Conservation (phyloP, 2,113 vertebrate species). For the Mesitornis unicolor region DNA sequence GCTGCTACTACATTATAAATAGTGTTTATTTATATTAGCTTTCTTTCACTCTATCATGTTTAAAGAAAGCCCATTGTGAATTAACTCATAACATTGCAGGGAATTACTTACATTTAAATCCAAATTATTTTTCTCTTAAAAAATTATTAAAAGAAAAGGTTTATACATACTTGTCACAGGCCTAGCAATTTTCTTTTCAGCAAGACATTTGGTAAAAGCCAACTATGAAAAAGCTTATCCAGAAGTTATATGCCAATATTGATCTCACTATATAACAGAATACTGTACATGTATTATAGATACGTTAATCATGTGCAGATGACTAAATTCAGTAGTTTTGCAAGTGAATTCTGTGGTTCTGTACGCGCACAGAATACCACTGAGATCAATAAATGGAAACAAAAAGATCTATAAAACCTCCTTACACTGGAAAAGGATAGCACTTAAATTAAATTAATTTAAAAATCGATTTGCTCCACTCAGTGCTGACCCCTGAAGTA, state of each 20-base stretch:
- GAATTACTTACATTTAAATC: neutral
- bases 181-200: neutral
- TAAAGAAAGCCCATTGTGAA: neutral
- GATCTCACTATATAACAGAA: neutral
- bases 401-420: neutral
- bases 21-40: neutral
- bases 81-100: neutral
- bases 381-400: neutral
- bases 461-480: neutral
- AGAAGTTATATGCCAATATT: neutral
- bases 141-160: neutral
- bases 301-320: neutral
- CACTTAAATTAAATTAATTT: neutral
- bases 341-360: neutral
- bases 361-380: neutral
- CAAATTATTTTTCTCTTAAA: neutral
- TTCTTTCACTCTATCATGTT: neutral
- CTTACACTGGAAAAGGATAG: neutral
- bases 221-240: neutral
- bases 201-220: neutral
- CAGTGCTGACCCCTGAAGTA: neutral
- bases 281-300: neutral
- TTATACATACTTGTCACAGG: neutral
- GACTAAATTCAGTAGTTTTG: neutral
- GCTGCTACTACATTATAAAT: neutral